Evolutionary conservation across 2,888 invertebrate species (phyloP).

Genomic region (Microctonus brassicae): DNA sequence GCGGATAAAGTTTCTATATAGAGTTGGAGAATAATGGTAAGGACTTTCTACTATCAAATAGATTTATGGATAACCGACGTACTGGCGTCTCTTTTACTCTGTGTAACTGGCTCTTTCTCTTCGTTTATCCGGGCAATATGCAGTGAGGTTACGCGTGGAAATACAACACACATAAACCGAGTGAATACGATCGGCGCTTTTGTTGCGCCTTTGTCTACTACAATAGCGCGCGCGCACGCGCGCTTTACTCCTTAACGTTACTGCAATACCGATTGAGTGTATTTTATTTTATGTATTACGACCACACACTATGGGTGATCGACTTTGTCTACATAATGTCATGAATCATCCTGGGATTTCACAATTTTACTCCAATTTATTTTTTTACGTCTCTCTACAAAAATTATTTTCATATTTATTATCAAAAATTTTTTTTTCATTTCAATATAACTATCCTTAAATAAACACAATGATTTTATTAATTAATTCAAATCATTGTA

Average conservation of each 20-base stretch:
- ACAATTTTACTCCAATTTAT: conserved; percentile 23
- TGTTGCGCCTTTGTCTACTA: neutral
- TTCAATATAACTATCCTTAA: no score
- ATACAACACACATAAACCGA: neutral
- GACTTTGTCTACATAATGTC: conserved; percentile 18
- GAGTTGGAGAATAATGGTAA: conserved; percentile 60
- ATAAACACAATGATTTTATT: no score
- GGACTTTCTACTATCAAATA: conserved; percentile 68
- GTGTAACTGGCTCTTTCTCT: no score
- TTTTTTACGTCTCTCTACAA: neutral
- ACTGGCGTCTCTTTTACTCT: conserved; percentile 23
- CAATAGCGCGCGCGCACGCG: neutral
- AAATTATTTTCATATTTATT: no score
- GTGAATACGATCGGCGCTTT: neutral
- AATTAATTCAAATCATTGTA: no score
- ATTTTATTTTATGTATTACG: conserved; percentile 36
- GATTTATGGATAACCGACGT: conserved; percentile 65
- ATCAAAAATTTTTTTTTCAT: no score
- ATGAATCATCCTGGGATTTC: neutral
- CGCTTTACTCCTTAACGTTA: neutral
- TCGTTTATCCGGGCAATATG: neutral
- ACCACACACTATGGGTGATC: conserved; percentile 30
- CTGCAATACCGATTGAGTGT: conserved; percentile 22
- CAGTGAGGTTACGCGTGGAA: neutral
- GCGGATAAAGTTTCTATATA: conserved; percentile 54